Base-by-base conservation (phyloP, 1,140 invertebrate genomes). In the Cydia strobilella region DNA sequence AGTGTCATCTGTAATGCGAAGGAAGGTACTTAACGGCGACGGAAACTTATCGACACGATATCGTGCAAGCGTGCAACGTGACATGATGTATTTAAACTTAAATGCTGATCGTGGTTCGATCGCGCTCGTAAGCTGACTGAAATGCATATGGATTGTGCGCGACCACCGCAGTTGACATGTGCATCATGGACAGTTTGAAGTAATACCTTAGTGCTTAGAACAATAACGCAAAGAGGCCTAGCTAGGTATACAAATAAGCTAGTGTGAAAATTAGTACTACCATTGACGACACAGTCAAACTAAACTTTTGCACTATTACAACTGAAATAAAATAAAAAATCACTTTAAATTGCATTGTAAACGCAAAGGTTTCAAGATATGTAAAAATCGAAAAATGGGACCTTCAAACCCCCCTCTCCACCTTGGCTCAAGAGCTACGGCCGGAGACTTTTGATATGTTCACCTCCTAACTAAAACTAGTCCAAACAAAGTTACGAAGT, bases 121-220 rank as follows among this genome's bases (percentile, higher is more conserved):
- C 31, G 63, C 27, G 65, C 12, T 35, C 65, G 65, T 69, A 35
- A 31, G 31, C 31, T 39, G 65, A 69, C 65, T 69, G 31, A 69
- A 69, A 69, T 69, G 65, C 65, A 69, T 69, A 69, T 69, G 65
- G 65, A 39, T 69, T 23, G 25, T 39, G 15, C 7, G 9, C n/a
- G 65, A 69, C 65, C 65, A 69, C 65, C 65, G 31, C 7, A 18
- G 65, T 35, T 69, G 65, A 18, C 15, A 18, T 35, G 65, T 39
- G 54, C 54, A 59, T 59, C 20, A 59, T 20, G 54, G 54, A 20
- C 6, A 1, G 54, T 59, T 59, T 59, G 54, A 10, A 7, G 54
- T 59, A 59, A 59, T 59, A 7, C n/a, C 51, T 54, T 54, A 18
- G 51, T 54, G 51, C 51, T 48, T 48, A 15, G 45, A 48, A 48